Base-by-base conservation (phyloP, 2,888 invertebrate genomes). In the Aromia moschata region DNA sequence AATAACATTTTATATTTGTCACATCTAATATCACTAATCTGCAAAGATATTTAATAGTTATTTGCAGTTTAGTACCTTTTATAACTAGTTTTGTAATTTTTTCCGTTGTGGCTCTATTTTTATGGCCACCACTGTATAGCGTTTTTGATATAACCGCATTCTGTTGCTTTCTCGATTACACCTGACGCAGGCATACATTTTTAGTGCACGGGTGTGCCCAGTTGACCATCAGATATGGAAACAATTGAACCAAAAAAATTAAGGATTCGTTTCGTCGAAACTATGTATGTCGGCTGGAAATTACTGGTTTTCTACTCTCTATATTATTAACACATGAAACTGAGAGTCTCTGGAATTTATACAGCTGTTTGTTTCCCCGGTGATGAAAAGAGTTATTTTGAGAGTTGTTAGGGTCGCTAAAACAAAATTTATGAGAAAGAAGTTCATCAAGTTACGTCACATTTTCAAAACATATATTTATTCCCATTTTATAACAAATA, bases 111-210 rank as follows among this genome's bases (percentile, higher is more conserved):
- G 25, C 25, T 25, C 7, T 25, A 25, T 25, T 3, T 5, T 25
- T 25, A 25, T 25, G 25, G 7, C 25, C 3, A n/a, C n/a, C n/a
- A n/a, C n/a, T 25, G 7, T 25, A 5, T 25, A 16, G 10, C 10
- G 4, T n/a, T 46, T 16, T 15, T 46, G 16, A 10, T 16, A 31
- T 16, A 17, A 15, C 45, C 45, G 45, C 45, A 33, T 15, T 31
- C 3, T 30, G 10, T 46, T n/a, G 45, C 45, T 46, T 46, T 46
- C 45, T 46, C 45, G 14, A 31, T 16, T 30, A 16, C 45, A 15
- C 14, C 15, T 14, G 14, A 45, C 10, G 25, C 14, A 18, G 12
- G 30, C 14, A 30, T 45, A 18, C 25, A 15, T 12, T 40, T 18
- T 15, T 40, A 40, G 11, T 40, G 16, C 2, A 18, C 17, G 17